Base-by-base conservation (phyloP, 2,888 invertebrate genomes). In the Slavum lentiscoides region DNA sequence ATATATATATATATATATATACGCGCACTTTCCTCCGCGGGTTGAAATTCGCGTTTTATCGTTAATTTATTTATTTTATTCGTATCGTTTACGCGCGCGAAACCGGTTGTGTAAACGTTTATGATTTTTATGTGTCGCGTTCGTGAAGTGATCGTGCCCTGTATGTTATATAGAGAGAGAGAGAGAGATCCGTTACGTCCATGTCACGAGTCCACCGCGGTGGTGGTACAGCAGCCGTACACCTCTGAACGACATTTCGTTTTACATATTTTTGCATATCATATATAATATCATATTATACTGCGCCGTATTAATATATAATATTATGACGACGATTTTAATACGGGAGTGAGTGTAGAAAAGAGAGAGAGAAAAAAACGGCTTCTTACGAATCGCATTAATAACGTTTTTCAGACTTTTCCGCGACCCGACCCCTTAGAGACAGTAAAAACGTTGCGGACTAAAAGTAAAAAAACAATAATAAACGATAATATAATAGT, bases 221-320 rank as follows among this genome's bases (percentile, higher is more conserved):
- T 4, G 2, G 30, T 4, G 30, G 30, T 30, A 4, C n/a, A n/a
- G n/a, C n/a, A n/a, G n/a, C n/a, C n/a, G 30, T 30, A 30, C 30
- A 30, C 30, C 1, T 30, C 30, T 17, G 17, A 2, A 30, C 30
- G 30, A 11, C 30, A 30, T 62, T 62, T 61, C 62, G 49, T 37
- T 74, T 74, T 53, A n/a, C 62, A 64, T 62, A 74, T 62, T 62
- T 74, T 62, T 64, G 53, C 62, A 62, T 62, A 64, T 53, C 39
- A 11, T 49, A 49, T 49, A 61, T 58, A 21, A 61, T 23, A 21
- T 21, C 13, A 30, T 23, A 61, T 15, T 19, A 19, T 55, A 55
- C 55, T 3, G 1, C 13, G 13, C 1, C 49, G 13, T 11, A 49
- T 49, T 3, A 49, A 9, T 9, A 49, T 49, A 49, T 11, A 11